Evolutionary conservation across 2,888 invertebrate genomes (phyloP).

Genomic region (Sinohyriopsis cumingii): DNA sequence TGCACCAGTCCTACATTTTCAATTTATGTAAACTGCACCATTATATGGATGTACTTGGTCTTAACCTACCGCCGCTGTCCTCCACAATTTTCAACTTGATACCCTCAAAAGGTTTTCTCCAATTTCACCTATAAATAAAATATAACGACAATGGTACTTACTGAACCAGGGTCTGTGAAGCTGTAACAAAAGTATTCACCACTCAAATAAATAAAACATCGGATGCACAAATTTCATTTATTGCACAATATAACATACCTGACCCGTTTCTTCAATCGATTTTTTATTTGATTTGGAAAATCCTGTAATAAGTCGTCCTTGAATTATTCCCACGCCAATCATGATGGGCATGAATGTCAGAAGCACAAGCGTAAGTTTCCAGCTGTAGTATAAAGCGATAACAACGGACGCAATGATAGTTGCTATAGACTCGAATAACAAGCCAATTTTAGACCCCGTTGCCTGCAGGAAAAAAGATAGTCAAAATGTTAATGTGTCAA

Average conservation of each 20-base stretch:
- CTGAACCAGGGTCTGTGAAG: no score
- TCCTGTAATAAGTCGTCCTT: slow-evolving; percentile 45
- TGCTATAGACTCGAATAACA: slow-evolving; percentile 67
- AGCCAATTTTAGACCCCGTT: slow-evolving; percentile 72
- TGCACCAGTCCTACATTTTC: no score
- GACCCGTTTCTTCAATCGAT: slow-evolving; percentile 74
- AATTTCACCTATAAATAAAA: neutral
- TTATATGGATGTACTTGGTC: no score
- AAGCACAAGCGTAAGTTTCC: slow-evolving; percentile 72
- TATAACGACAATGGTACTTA: neutral
- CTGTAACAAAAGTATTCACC: no score
- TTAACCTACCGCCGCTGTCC: no score
- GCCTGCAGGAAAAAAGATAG: slow-evolving; percentile 58
- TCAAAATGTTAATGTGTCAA: no score
- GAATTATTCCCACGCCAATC: slow-evolving; percentile 65
- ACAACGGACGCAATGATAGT: slow-evolving; percentile 66
- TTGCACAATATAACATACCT: slow-evolving; percentile 64
- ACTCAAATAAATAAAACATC: neutral
- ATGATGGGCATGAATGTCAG: slow-evolving; percentile 71
- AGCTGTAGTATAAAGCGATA: slow-evolving; percentile 72
- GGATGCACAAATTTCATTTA: neutral
- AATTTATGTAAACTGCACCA: no score
- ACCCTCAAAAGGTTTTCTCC: no score
- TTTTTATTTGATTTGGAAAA: slow-evolving; percentile 68
- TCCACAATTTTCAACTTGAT: no score